A percentile compares a stretch with the other conserved stretches of the same genome.
Conservation (phyloP, 2,888 invertebrate genomes). For the Aquatica leii region DNA sequence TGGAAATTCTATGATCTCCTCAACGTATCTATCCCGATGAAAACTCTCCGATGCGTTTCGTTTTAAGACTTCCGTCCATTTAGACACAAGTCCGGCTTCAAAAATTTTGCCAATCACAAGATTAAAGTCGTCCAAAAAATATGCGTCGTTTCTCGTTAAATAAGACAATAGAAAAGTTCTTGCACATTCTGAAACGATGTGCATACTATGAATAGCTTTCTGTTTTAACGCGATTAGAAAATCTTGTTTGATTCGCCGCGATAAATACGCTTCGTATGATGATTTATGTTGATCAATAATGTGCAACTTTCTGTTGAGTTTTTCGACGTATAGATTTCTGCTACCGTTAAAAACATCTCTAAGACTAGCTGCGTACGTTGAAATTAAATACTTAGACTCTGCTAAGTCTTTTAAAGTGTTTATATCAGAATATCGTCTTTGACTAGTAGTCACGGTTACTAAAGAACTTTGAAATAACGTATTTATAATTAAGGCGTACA, state of each 20-base stretch:
- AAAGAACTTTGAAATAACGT: slow-evolving; percentile 60
- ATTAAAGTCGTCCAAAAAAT: slow-evolving; percentile 52
- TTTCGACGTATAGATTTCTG: slow-evolving; percentile 49
- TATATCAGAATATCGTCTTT: slow-evolving; percentile 57
- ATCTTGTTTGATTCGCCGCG: slow-evolving; percentile 20
- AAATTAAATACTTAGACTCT: slow-evolving; percentile 52
- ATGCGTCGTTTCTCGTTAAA: slow-evolving; percentile 52
- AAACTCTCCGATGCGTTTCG: slow-evolving; percentile 45
- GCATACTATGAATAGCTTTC: slow-evolving; percentile 30
- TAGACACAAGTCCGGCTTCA: slow-evolving; percentile 53
- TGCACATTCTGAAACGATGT: slow-evolving; percentile 59
- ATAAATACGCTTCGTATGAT: slow-evolving; percentile 44
- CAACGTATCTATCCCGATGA: neutral
- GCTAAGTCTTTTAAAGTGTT: slow-evolving; percentile 57
- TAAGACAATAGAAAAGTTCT: slow-evolving; percentile 57
- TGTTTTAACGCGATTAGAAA: slow-evolving; percentile 30
- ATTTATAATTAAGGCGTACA: slow-evolving; percentile 58
- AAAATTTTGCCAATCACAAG: slow-evolving; percentile 50
- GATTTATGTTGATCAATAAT: slow-evolving; percentile 48
- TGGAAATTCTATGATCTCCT: slow-evolving; percentile 43
- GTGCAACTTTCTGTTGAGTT: slow-evolving; percentile 53
- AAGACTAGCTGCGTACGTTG: slow-evolving; percentile 58
- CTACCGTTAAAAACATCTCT: slow-evolving; percentile 56
- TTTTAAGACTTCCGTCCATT: slow-evolving; percentile 55
- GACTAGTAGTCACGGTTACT: slow-evolving; percentile 58